These are phyloP conservation scores for Cotesia congregata DNA, from an alignment of 2,888 invertebrate genomes.

Conservation along the genomic window DNA sequence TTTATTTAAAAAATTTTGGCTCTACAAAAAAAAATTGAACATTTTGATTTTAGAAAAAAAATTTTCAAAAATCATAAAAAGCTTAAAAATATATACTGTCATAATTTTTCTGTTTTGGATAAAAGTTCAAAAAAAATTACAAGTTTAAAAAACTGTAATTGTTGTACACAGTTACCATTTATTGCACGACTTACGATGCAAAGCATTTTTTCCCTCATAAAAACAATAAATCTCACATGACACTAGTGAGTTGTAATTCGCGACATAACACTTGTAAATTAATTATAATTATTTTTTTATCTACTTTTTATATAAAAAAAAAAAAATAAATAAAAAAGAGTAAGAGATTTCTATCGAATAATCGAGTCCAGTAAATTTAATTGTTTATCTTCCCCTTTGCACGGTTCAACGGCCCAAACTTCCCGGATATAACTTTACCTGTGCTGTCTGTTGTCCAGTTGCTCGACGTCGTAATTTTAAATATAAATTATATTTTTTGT, in stretches of 20 bases:
- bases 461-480: slow-evolving; percentile 7
- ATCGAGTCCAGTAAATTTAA: background rate
- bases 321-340: background rate
- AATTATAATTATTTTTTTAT: slow-evolving; percentile 21
- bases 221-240: slow-evolving; percentile 17
- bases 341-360: background rate
- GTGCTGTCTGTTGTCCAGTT: slow-evolving; percentile 37
- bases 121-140: too few species aligned
- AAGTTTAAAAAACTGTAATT: too few species aligned
- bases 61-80: too few species aligned
- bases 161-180: too few species aligned
- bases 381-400: slow-evolving; percentile 37
- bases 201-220: background rate
- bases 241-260: background rate
- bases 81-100: too few species aligned
- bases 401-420: slow-evolving; percentile 69
- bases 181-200: too few species aligned
- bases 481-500: background rate
- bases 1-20: background rate
- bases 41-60: too few species aligned
- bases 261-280: background rate
- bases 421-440: slow-evolving; percentile 67
- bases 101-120: too few species aligned
- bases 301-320: background rate
- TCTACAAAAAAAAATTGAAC: too few species aligned